Evolutionary conservation across 2,797 vertebrate species (phyloP).

Genomic region (Cirrhinus molitorella): DNA sequence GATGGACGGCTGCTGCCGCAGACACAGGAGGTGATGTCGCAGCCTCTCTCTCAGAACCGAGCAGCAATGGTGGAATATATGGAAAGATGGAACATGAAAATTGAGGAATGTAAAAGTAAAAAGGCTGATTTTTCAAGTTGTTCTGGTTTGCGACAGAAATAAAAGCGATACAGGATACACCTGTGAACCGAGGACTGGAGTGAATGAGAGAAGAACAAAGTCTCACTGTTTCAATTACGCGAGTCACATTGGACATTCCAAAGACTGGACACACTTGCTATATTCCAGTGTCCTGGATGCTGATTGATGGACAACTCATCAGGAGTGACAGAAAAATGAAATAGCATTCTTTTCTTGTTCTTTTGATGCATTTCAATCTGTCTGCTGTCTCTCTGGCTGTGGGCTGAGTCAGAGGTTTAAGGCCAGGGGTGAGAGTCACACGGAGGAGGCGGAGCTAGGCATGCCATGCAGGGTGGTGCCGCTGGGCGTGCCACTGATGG

Average conservation of each 20-base stretch:
- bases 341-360: slow-evolving; percentile 32
- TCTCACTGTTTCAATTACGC: not conserved
- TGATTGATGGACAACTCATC: slow-evolving; percentile 6
- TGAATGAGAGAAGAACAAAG: not conserved
- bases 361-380: not conserved
- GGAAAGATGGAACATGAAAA: not conserved
- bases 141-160: slow-evolving; percentile 25
- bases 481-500: slow-evolving; percentile 93
- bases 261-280: slow-evolving; percentile 10
- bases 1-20: not conserved
- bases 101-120: slow-evolving; percentile 39
- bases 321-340: not conserved
- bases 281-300: slow-evolving; percentile 24
- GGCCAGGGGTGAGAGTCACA: slow-evolving; percentile 76
- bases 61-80: not conserved
- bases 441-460: slow-evolving; percentile 85
- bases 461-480: slow-evolving; percentile 85
- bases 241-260: not conserved
- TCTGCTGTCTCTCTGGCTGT: not conserved
- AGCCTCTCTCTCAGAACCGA: slow-evolving; percentile 10
- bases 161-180: slow-evolving; percentile 22
- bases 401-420: slow-evolving; percentile 25
- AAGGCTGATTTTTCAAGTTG: slow-evolving; percentile 18
- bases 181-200: slow-evolving; percentile 2
- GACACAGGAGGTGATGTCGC: slow-evolving; percentile 25